Conservation (phyloP, 2,888 invertebrate species). For the Nymphalis urticae region DNA sequence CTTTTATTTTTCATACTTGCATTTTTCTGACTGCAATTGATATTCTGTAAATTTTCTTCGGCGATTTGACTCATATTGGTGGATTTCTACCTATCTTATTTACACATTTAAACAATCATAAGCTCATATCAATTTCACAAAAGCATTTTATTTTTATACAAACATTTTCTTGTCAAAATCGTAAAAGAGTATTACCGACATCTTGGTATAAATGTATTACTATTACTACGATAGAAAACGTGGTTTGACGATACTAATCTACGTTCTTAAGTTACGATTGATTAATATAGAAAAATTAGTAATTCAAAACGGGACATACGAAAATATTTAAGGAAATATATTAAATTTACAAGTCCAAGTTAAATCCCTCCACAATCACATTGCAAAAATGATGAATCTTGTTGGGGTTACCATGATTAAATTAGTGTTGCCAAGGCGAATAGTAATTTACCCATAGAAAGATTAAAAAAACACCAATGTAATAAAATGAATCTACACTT, state of each 20-base stretch:
- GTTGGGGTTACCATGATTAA: conserved; percentile 44
- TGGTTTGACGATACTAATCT: conserved; percentile 50
- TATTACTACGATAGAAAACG: conserved; percentile 49
- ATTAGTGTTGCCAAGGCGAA: background rate
- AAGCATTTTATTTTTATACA: conserved; percentile 60
- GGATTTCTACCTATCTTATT: conserved; percentile 69
- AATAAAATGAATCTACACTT: too few relatives aligned
- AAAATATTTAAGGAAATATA: conserved; percentile 61
- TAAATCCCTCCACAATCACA: conserved; percentile 69
- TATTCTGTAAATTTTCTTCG: conserved; percentile 68
- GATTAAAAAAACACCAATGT: too few relatives aligned
- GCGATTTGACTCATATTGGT: conserved; percentile 72
- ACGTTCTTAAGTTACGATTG: conserved; percentile 47
- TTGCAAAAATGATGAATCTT: conserved; percentile 64
- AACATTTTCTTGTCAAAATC: conserved; percentile 76
- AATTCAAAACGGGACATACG: conserved; percentile 53
- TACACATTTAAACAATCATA: conserved; percentile 70
- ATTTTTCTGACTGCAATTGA: conserved; percentile 70
- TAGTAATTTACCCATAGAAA: background rate
- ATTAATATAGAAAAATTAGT: conserved; percentile 50
- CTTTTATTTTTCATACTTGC: conserved; percentile 71
- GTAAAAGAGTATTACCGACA: conserved; percentile 76
- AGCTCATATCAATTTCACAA: conserved; percentile 62
- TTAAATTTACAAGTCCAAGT: conserved; percentile 57
- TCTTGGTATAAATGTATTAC: conserved; percentile 68